phyloP scores from a whole-genome alignment of 2,888 invertebrate genomes.

The Dolomedes plantarius region DNA sequence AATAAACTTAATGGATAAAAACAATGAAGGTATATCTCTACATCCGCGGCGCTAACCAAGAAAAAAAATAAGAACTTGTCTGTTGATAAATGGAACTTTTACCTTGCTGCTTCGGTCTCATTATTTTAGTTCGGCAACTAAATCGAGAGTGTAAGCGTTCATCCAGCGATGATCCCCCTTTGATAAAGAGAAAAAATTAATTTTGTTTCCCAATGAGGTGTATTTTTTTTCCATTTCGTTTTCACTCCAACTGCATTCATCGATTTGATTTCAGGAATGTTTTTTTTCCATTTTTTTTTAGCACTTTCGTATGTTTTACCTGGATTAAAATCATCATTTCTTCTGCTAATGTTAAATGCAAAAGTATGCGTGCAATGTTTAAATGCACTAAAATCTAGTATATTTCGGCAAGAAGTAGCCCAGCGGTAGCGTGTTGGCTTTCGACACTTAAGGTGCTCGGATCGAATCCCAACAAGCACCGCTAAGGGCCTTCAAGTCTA shows the following conservation, averaged over 20 bases:
- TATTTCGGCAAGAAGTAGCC: no score
- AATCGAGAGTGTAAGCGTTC: slow-evolving; percentile 52
- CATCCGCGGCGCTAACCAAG: slow-evolving; percentile 23
- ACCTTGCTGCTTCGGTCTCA: slow-evolving; percentile 62
- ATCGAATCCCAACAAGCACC: no score
- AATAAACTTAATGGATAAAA: slow-evolving; percentile 66
- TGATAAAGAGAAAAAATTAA: slow-evolving; percentile 53
- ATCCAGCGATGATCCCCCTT: slow-evolving; percentile 12
- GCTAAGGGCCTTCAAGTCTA: no score
- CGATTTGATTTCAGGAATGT: no score
- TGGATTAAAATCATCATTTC: no score
- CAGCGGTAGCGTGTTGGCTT: no score
- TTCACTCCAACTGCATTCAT: not conserved
- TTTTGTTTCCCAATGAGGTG: slow-evolving; percentile 31
- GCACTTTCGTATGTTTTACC: no score
- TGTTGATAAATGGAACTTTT: slow-evolving; percentile 69
- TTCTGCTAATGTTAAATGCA: no score
- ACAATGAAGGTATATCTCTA: slow-evolving; percentile 53
- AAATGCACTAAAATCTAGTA: no score
- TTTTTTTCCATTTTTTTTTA: no score
- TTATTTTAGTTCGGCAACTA: slow-evolving; percentile 50
- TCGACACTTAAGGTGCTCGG: no score
- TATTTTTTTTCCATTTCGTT: not conserved
- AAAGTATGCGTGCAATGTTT: no score
- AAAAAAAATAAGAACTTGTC: slow-evolving; percentile 23